Base-by-base conservation (phyloP, 2,888 invertebrate species). In the Steinernema hermaphroditum region DNA sequence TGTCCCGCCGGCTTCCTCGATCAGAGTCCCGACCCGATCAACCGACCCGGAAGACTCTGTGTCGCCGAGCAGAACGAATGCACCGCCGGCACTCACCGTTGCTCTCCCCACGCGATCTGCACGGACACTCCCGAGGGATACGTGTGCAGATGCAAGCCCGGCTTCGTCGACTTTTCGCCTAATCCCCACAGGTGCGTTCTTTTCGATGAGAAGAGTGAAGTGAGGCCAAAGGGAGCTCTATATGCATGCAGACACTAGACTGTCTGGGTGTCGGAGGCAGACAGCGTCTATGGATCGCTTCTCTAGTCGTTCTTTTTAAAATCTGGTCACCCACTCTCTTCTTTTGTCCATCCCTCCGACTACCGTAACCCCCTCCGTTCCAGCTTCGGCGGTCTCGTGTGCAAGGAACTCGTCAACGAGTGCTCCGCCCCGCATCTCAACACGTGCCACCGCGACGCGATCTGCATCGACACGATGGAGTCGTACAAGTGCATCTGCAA, bases 51-150 rank as follows among this genome's bases (percentile, higher is more conserved):
- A 49, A 75, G 86, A 22, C 70, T 82, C 0, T 86, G 86, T 76
- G 76, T 83, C 8, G 84, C 82, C n/a, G 80, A 80, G 68, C 79
- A 80, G 68, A 85, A 86, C 71, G 86, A 86, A 73, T 86, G 86
- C 71, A 72, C 77, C 2, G 79, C 83, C 68, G 82, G 84, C 29
- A 75, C 77, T 8, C 77, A 83, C 32, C 75, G 76, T 46, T 86
- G 87, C 76, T 84, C 84, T 19, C 80, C 83, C 0, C 79, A 86
- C 72, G 86, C 87, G 0, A 37, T 83, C 16, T 86, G 87, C 74
- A 82, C 85, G 8, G 85, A 87, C 69, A 86, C 84, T 6, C 91
- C 92, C 4, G 32, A 81, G 78, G n/a, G 77, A 74, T 87, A 82
- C 72, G 81, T 84, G 12, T 87, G 87, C 74, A 76, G 83, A 29